Evolutionary conservation across 2,797 vertebrate genomes (phyloP).

Genomic region (Acipenser transmontanus): DNA sequence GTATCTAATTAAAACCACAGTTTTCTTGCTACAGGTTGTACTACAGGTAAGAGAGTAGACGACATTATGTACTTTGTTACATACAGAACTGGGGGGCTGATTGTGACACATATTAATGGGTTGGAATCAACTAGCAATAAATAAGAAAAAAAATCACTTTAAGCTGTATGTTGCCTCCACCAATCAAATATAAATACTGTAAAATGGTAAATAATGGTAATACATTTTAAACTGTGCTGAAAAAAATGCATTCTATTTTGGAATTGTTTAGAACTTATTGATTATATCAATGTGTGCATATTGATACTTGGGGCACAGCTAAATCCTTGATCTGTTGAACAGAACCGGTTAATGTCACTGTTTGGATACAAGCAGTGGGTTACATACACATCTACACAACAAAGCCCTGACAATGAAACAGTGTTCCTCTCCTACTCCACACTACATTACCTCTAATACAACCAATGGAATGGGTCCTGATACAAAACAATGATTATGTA

Average conservation of each 20-base stretch:
- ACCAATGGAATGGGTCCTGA: slow-evolving; percentile 28
- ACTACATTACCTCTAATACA: slow-evolving; percentile 9
- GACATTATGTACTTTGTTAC: slow-evolving; percentile 9
- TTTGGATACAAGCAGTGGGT: slow-evolving; percentile 14
- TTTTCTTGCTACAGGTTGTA: slow-evolving; percentile 27
- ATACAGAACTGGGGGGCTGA: slow-evolving; percentile 29
- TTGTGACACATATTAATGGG: slow-evolving; percentile 37
- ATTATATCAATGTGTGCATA: slow-evolving; percentile 14
- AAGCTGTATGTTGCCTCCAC: slow-evolving; percentile 39
- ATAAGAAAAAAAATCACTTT: slow-evolving; percentile 19
- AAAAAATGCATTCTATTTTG: slow-evolving; percentile 7
- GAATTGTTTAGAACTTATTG: not conserved
- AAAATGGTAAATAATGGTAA: slow-evolving; percentile 24
- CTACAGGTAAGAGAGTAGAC: slow-evolving; percentile 12
- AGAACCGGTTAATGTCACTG: not conserved
- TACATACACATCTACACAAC: slow-evolving; percentile 16
- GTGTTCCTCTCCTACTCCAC: slow-evolving; percentile 9
- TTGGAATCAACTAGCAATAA: slow-evolving; percentile 32
- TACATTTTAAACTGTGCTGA: slow-evolving; percentile 25
- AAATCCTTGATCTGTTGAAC: slow-evolving; percentile 22
- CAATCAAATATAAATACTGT: slow-evolving; percentile 29
- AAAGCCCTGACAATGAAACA: slow-evolving; percentile 14
- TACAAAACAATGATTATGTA: slow-evolving; percentile 33
- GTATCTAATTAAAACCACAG: slow-evolving; percentile 43
- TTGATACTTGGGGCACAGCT: slow-evolving; percentile 20